These are phyloP conservation scores for Irena cyanogastra DNA, from an alignment of 2,113 vertebrate species.

Conservation along the genomic window DNA sequence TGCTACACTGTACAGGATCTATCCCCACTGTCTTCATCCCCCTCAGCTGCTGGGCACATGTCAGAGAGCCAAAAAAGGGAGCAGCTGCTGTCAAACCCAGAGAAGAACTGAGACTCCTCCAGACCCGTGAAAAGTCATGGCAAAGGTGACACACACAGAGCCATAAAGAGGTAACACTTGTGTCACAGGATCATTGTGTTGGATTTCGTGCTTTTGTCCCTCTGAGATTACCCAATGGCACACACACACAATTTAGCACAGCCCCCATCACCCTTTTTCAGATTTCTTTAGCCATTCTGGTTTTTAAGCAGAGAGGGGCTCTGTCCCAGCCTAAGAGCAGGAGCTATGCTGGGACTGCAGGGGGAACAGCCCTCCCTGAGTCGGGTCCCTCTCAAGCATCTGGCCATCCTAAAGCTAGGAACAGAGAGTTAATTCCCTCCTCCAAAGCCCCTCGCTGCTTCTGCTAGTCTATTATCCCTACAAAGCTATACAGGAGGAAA, in stretches of 20 bases:
- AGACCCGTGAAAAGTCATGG: neutral
- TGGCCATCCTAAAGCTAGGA: neutral
- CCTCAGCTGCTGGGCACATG: neutral
- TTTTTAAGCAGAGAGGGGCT: neutral
- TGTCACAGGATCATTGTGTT: fast-evolving
- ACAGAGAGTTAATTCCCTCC: neutral
- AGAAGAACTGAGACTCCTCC: neutral
- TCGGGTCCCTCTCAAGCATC: fast-evolving
- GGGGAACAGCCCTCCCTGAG: fast-evolving
- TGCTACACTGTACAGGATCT: fast-evolving
- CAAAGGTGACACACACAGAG: neutral
- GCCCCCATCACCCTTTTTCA: fast-evolving
- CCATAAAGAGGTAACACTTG: neutral
- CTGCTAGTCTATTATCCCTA: neutral
- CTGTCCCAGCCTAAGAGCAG: neutral
- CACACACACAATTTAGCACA: neutral
- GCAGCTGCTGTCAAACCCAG: neutral
- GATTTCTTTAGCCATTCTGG: neutral
- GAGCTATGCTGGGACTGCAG: neutral
- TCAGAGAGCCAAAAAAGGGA: neutral
- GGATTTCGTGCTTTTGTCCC: neutral
- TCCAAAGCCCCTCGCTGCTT: neutral
- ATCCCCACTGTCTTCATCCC: fast-evolving
- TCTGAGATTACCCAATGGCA: neutral
- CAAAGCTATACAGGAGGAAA: slow-evolving; percentile 5